phyloP scores from a whole-genome alignment of 2,113 vertebrate genomes.

The Melanerpes aurifrons region DNA sequence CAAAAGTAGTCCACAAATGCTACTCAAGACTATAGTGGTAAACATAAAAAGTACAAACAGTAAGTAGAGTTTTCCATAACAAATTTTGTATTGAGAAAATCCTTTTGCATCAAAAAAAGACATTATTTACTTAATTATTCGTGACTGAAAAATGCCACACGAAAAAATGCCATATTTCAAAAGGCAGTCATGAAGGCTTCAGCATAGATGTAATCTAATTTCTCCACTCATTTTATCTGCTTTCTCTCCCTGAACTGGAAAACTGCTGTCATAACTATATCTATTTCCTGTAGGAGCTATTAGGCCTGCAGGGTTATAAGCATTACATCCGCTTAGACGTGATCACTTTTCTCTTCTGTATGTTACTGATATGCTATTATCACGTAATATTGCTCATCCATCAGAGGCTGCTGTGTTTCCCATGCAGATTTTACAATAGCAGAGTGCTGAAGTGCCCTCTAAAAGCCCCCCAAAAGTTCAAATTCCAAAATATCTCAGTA shows the following conservation, averaged over 20 bases:
- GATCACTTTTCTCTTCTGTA: slow-evolving; percentile 54
- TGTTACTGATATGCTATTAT: slow-evolving; percentile 62
- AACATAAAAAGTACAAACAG: neutral
- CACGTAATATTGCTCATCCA: slow-evolving; percentile 22
- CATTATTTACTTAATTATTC: slow-evolving; percentile 2
- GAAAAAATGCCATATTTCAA: slow-evolving; percentile 16
- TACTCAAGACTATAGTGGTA: neutral
- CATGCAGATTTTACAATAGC: neutral
- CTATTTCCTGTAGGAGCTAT: slow-evolving; percentile 66
- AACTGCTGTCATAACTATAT: slow-evolving; percentile 55
- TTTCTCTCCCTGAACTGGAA: slow-evolving; percentile 51
- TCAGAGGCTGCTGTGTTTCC: slow-evolving; percentile 16
- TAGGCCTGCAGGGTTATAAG: neutral
- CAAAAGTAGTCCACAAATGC: no score
- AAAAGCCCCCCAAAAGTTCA: neutral
- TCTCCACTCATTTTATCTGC: slow-evolving; percentile 34
- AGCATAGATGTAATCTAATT: slow-evolving; percentile 44
- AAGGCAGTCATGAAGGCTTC: neutral
- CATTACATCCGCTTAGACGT: slow-evolving; percentile 42
- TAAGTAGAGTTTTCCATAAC: neutral
- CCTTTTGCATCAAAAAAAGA: neutral
- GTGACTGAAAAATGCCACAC: neutral
- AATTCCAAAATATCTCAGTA: neutral
- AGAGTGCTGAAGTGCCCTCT: neutral
- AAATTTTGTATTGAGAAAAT: neutral